Percentiles rank a stretch among this genome's conserved stretches.
These are phyloP conservation scores for Spermophilus dauricus DNA, from an alignment of 2,113 vertebrate genomes.

Conservation along the genomic window DNA sequence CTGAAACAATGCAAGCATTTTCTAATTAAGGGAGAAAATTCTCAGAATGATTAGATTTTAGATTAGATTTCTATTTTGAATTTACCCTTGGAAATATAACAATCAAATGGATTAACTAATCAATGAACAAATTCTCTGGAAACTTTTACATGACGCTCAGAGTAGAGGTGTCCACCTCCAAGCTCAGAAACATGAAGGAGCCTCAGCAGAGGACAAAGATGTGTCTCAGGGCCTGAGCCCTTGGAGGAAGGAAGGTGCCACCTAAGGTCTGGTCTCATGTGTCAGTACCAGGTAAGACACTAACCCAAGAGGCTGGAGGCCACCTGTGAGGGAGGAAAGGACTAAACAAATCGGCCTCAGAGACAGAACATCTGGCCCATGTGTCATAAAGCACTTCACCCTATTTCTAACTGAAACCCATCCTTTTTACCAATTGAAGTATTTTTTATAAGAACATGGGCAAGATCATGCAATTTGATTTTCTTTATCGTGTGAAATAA, in stretches of 20 bases:
- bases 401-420: not conserved
- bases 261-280: not conserved
- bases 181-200: not conserved
- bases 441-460: not conserved
- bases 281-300: not conserved
- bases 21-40: not conserved
- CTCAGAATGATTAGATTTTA: not conserved
- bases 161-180: too few species aligned
- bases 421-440: not conserved
- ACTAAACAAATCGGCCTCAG: not conserved
- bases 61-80: not conserved
- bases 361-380: not conserved
- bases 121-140: not conserved
- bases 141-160: not conserved
- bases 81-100: not conserved
- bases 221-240: not conserved
- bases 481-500: not conserved
- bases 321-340: not conserved
- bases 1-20: constrained; percentile 86
- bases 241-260: not conserved
- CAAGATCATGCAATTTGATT: not conserved
- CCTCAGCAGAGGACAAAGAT: not conserved
- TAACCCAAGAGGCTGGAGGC: not conserved
- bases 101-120: not conserved
- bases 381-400: not conserved